Percentiles rank a stretch among this genome's conserved stretches.
Evolutionary conservation across 2,888 invertebrate genomes (phyloP).

Genomic region (Arrhopalites spinosus): DNA sequence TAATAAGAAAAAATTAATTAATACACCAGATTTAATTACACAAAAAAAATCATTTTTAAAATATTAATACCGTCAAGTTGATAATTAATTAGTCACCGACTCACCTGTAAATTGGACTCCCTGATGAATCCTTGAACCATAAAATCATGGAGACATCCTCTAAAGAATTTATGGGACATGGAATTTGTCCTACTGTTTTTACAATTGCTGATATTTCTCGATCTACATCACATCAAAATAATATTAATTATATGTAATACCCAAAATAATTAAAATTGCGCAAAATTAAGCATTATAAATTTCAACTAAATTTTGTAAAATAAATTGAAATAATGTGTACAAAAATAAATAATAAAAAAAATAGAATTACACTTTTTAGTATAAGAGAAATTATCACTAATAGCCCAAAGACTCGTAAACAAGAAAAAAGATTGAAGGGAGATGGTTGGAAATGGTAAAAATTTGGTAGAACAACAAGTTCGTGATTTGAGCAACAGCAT

Average conservation of each 20-base stretch:
- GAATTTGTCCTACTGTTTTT: slow-evolving; percentile 53
- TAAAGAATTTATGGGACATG: slow-evolving; percentile 49
- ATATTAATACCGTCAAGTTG: too few species aligned
- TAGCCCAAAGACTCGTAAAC: neutral
- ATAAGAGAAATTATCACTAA: slow-evolving; percentile 35
- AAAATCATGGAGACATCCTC: slow-evolving; percentile 81
- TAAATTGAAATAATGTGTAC: too few species aligned
- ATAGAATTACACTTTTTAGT: slow-evolving; percentile 26
- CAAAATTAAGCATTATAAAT: too few species aligned
- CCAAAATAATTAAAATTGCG: too few species aligned
- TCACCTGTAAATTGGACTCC: slow-evolving; percentile 90
- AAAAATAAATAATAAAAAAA: neutral
- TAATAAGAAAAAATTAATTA: too few species aligned
- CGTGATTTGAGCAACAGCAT: slow-evolving; percentile 18
- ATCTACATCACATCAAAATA: slow-evolving; percentile 33
- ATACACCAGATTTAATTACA: too few species aligned
- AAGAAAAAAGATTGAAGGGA: neutral
- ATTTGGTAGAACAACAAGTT: neutral
- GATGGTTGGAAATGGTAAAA: neutral
- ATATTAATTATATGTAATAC: too few species aligned
- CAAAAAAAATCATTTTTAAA: too few species aligned
- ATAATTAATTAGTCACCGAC: slow-evolving; percentile 58
- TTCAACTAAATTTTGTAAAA: too few species aligned
- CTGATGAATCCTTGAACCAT: slow-evolving; percentile 85
- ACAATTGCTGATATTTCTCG: slow-evolving; percentile 50